Conservation (phyloP, 2,888 invertebrate genomes). For the Pachydiplax longipennis region DNA sequence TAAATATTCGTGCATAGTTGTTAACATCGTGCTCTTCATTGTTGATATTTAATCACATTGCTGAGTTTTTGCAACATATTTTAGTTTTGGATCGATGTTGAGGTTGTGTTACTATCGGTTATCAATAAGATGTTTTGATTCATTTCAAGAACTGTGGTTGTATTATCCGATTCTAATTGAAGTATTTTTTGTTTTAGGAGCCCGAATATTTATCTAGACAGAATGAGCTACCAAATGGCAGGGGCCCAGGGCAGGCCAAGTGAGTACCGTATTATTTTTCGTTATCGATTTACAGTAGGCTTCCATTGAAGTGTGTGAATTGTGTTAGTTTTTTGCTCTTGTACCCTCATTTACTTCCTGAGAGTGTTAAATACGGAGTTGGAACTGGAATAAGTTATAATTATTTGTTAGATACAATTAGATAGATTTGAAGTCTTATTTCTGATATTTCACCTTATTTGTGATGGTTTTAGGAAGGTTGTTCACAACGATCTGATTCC, state of each 20-base stretch:
- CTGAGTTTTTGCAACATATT: too few species aligned
- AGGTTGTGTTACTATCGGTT: not conserved
- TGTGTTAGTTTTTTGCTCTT: not conserved
- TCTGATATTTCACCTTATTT: too few species aligned
- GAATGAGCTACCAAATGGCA: slow-evolving; percentile 85
- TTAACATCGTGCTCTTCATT: too few species aligned
- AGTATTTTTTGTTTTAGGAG: not conserved
- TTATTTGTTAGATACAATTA: too few species aligned
- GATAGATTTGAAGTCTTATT: too few species aligned
- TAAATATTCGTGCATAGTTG: not conserved
- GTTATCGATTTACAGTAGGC: not conserved
- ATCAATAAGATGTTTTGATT: not conserved
- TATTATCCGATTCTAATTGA: not conserved
- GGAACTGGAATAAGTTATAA: too few species aligned
- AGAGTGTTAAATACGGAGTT: not conserved
- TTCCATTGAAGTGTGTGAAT: not conserved
- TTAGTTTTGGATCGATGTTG: too few species aligned
- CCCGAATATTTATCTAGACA: not conserved
- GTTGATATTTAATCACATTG: too few species aligned
- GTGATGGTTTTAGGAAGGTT: too few species aligned
- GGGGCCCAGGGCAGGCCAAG: slow-evolving; percentile 82
- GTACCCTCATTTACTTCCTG: not conserved
- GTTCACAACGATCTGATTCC: too few species aligned
- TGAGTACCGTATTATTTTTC: slow-evolving; percentile 64
- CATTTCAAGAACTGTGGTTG: not conserved